Evolutionary conservation across 2,888 invertebrate genomes (phyloP).

Genomic region (Scaptomyza polygonia): DNA sequence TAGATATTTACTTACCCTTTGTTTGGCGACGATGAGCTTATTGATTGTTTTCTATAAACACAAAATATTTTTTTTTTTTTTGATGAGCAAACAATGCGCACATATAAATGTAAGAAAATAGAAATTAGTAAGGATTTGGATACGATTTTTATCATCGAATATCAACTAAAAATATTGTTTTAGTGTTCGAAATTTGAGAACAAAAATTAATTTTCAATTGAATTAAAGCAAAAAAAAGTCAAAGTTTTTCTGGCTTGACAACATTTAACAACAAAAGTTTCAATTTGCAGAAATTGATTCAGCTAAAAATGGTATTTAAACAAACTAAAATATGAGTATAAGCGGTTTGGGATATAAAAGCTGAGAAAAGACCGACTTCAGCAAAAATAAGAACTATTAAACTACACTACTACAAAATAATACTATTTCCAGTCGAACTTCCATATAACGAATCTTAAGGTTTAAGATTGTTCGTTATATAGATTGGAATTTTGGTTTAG

Average conservation of each 20-base stretch:
- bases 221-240: conserved; percentile 24
- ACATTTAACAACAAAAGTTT: not conserved
- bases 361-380: not conserved
- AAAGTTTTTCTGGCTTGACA: not conserved
- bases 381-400: not conserved
- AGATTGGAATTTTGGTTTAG: too few relatives aligned
- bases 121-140: conserved; percentile 69
- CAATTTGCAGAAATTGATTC: not conserved
- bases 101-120: conserved; percentile 75
- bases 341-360: not conserved
- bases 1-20: conserved; percentile 68
- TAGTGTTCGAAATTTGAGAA: conserved; percentile 23
- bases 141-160: conserved; percentile 5
- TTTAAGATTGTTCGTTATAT: too few relatives aligned
- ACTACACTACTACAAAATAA: not conserved
- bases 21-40: conserved; percentile 76
- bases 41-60: conserved; percentile 79
- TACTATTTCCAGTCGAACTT: too few relatives aligned
- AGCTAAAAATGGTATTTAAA: not conserved
- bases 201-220: conserved; percentile 1
- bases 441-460: too few relatives aligned
- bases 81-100: conserved; percentile 72
- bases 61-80: conserved; percentile 58
- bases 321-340: conserved; percentile 3
- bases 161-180: conserved; percentile 6